Percentiles rank a stretch among this genome's conserved stretches.
Conservation (phyloP, 2,113 vertebrate species). For the Meles meles region DNA sequence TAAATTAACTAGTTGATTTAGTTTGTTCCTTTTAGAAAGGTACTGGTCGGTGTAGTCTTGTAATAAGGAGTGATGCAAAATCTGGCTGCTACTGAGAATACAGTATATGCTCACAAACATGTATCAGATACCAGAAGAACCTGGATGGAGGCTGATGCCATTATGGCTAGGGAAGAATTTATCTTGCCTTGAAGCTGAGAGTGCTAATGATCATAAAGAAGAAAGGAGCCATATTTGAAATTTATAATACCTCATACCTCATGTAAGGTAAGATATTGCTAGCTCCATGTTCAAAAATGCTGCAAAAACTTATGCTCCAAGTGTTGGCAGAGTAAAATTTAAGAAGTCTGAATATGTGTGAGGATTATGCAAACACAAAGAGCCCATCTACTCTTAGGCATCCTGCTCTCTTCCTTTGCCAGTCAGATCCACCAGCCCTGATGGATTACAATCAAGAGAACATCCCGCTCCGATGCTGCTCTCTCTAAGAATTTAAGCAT, state of each 20-base stretch:
- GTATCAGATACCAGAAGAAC: not conserved
- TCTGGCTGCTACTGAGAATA: not conserved
- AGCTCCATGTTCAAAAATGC: not conserved
- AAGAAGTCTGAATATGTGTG: not conserved
- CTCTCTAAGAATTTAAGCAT: not conserved
- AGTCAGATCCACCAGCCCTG: not conserved
- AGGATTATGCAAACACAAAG: not conserved
- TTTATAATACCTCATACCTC: not conserved
- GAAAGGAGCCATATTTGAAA: not conserved
- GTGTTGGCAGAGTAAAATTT: not conserved
- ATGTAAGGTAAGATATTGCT: not conserved
- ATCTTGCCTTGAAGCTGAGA: not conserved
- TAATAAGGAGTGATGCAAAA: not conserved
- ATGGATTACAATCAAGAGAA: not conserved
- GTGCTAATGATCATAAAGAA: not conserved
- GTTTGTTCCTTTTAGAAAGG: not conserved
- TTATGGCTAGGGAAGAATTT: not conserved
- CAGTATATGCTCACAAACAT: not conserved
- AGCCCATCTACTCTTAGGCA: rapidly evolving
- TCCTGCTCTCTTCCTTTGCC: not conserved
- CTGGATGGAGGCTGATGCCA: not conserved
- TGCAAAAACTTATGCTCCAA: not conserved
- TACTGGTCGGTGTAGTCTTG: not conserved
- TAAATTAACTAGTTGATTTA: not conserved
- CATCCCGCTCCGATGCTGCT: not conserved